These are phyloP conservation scores for Cynodonichthys magdalenae DNA, from an alignment of 2,797 vertebrate species.

Conservation along the genomic window DNA sequence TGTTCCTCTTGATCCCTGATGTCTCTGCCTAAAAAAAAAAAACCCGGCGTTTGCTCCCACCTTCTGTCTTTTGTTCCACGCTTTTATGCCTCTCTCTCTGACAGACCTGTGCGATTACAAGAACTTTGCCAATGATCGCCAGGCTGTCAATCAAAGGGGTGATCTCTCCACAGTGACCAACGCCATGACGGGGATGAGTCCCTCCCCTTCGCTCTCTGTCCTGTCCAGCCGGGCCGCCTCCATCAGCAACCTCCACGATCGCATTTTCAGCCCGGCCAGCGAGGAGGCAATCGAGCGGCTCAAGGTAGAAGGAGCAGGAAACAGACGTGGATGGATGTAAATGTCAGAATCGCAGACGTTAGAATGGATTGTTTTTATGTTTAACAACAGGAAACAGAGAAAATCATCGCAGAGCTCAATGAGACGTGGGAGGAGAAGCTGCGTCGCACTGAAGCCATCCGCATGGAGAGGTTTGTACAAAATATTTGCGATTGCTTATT, in stretches of 20 bases:
- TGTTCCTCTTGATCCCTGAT: conserved; percentile 55
- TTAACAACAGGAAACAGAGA: conserved; percentile 91
- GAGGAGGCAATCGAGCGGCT: conserved; percentile 97
- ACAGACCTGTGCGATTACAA: conserved; percentile 92
- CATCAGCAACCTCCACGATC: conserved; percentile 93
- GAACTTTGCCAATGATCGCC: conserved; percentile 87
- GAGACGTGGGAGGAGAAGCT: conserved; percentile 99
- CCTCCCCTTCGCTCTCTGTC: conserved; percentile 93
- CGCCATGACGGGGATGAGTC: conserved; percentile 95
- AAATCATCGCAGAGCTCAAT: conserved; percentile 97
- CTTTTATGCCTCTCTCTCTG: conserved; percentile 75
- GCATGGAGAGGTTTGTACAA: conserved; percentile 86
- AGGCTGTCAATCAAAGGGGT: conserved; percentile 91
- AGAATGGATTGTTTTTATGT: conserved; percentile 6
- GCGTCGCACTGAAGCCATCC: conserved; percentile 93
- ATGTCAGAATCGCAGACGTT: not conserved
- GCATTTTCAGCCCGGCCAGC: conserved; percentile 95
- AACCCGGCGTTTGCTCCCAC: conserved; percentile 67
- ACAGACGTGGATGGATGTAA: not conserved
- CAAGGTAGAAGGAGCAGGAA: conserved; percentile 82
- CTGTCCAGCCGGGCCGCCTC: conserved; percentile 93
- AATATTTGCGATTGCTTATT: not conserved
- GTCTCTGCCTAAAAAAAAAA: conserved; percentile 62
- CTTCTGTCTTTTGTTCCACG: conserved; percentile 54
- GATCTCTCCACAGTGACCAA: conserved; percentile 99